Base-by-base conservation (phyloP, 2,888 invertebrate species). In the Magallana nippona region DNA sequence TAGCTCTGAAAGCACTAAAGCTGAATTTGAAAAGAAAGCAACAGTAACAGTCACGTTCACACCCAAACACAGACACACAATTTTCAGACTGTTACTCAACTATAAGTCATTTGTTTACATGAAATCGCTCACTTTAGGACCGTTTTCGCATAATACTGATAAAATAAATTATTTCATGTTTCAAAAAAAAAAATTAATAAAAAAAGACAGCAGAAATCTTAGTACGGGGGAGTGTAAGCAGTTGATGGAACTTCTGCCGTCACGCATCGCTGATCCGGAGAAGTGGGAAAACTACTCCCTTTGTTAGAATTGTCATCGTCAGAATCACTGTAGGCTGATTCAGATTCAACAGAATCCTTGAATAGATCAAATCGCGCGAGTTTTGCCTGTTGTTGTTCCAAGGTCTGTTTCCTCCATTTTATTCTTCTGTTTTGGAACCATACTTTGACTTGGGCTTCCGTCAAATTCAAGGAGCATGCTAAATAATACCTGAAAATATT, bases 331-430 rank as follows among this genome's bases (percentile, higher is more conserved):
- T 62, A 79, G 19, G 82, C 86, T 13, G 81, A 78, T 60, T 85
- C 88, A 32, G 85, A 85, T 79, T 87, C 89, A 11, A 85, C 58
- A 56, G 83, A 79, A 58, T 85, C 87, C 32, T 84, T 84, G 71
- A 83, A 86, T 27, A 88, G 57, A 55, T 87, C 86, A n/a, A 88
- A 78, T 22, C 83, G 82, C 17, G 90, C 89, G 55, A 92, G 85
- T 71, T 90, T 89, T 1, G 91, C 91, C 58, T 92, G 92, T 83
- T 98, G 98, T 91, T 98, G 96, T 93, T 98, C 98, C 90, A 98
- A 95, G 91, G 98, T 98, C 92, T 98, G 97, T 93, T 99, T 99
- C 81, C 98, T 95, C 98, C 98, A 98, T 95, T 98, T 98, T 90
- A 99, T 99, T 63, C 98, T 96, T 55, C 94, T 85, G 88, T 94